Evolutionary conservation across 2,797 vertebrate genomes (phyloP), one percentile per base, ranked within the genome.

Genomic region (Anguilla megastoma): DNA sequence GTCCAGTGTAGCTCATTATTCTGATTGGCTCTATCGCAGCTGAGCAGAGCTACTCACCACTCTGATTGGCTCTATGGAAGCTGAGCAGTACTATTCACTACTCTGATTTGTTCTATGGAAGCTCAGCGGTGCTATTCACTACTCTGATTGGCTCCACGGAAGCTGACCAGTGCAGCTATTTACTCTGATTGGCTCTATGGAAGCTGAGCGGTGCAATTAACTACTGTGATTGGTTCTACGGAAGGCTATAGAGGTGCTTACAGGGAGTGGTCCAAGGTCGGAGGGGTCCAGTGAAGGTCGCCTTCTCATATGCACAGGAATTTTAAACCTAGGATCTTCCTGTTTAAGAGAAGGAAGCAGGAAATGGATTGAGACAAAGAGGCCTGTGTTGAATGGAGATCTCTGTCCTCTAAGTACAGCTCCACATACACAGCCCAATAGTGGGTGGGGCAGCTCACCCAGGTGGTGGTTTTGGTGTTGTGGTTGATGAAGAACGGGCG

Each of bases 401-500:
- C 24, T 7, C 24, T 27, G 63, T 27, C 24, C 63, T 69, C 24
- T 69, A 10, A 1, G 63, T 66, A 12, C 63, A 66, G 63, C 9
- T 52, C 50, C 50, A 52, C 50, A 52, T 8, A 16, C 56, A 18
- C 12, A 14, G 56, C 12, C 41, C 41, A 45, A 45, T 45, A 8
- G 36, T 0, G 33, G 0, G 30, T 1, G 1, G 45, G 18, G 45
- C 18, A 3, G 14, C 94, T 95, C 89, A 99, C 98, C 98, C 98
- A 99, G 89, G 97, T 97, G 54, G 98, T 99, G 9, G 96, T 98
- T 95, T 98, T 98, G 85, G 97, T 98, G 89, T 96, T 97, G 94
- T 98, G 98, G 94, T 99, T 95, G 58, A 99, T 98, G 92, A 99
- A 99, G 94, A 99, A 99, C 0, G 97, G 97, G 89, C 97, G 97